A percentile compares a stretch with the other conserved stretches of the same genome.
phyloP scores from a whole-genome alignment of 2,888 invertebrate species.

The Nematopogon swammerdamellus region DNA sequence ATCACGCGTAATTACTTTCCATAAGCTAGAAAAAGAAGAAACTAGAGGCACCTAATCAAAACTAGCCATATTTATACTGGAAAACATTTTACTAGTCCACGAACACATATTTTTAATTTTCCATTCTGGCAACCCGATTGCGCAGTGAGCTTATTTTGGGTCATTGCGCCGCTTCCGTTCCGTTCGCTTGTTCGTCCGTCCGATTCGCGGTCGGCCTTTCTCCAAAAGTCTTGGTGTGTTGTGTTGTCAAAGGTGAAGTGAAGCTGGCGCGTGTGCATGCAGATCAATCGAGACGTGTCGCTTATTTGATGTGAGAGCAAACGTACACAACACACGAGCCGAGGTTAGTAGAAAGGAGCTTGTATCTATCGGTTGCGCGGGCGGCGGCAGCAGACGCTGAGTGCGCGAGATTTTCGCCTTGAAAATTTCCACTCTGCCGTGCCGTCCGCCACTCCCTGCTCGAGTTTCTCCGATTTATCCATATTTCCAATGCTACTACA shows the following conservation, averaged over 20 bases:
- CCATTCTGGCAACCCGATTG: slow-evolving; percentile 35
- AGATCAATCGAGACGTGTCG: slow-evolving; percentile 23
- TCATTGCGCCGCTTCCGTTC: slow-evolving; percentile 52
- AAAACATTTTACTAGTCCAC: no score
- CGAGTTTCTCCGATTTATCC: background rate
- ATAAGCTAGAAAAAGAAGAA: no score
- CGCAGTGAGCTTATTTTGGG: slow-evolving; percentile 52
- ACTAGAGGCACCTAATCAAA: no score
- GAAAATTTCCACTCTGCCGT: slow-evolving; percentile 46
- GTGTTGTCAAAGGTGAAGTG: slow-evolving; percentile 41
- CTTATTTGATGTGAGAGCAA: background rate
- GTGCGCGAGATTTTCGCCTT: slow-evolving; percentile 37
- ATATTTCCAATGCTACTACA: background rate
- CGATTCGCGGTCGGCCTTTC: slow-evolving; percentile 44
- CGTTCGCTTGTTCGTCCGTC: slow-evolving; percentile 45
- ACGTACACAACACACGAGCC: background rate
- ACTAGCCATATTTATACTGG: no score
- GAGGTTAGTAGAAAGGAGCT: background rate
- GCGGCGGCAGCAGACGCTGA: background rate
- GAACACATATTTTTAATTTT: slow-evolving; percentile 12
- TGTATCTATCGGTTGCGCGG: background rate
- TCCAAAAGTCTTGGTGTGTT: slow-evolving; percentile 44
- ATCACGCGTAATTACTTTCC: no score
- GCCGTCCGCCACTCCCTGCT: background rate
- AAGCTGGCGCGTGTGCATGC: slow-evolving; percentile 58